Evolutionary conservation across 2,888 invertebrate species (phyloP), one percentile per base, ranked within the genome.

Genomic region (Drosophila flavopinicola): DNA sequence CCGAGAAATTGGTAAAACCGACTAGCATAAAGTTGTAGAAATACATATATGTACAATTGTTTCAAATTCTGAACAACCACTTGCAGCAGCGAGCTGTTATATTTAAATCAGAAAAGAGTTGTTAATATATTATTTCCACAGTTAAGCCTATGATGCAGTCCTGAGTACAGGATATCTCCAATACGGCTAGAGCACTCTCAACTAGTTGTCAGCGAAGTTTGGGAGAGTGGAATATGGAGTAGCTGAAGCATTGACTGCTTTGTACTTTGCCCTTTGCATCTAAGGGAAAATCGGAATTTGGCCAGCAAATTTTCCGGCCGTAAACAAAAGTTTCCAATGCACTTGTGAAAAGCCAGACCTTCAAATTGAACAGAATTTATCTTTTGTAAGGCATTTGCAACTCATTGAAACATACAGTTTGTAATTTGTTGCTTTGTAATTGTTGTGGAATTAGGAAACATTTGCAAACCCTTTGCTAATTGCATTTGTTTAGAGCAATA

Each of bases 241-340:
- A 23, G 1, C 4, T 6, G 20, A 15, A 17, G 39, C 23, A 25
- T 47, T 11, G 39, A 38, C 23, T 13, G 25, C 42, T 49, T 49
- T 57, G 33, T 25, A 32, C 15, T 42, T 39, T 56, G 10, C 32
- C 4, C 25, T 25, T 48, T 23, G 6, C 33, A 32, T 29, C 30
- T 15, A 15, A 45, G 23, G n/a, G 32, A 38, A 49, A 45, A 49
- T 44, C 56, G 38, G n/a, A 44, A 56, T 56, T 39, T 32, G 29
- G 23, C 6, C 15, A 39, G 15, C 32, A 45, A 45, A 35, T 49
- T 17, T 45, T 51, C 20, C 24, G 23, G 17, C 42, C 30, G 6
- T 37, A 49, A 49, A 44, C 37, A 49, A 49, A 61, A 37, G 11
- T 32, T 49, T 32, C 49, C 41, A 24, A 3, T 35, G 29, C 35